Evolutionary conservation across 2,888 invertebrate species (phyloP), one percentile per base, ranked within the genome.

Genomic region (Metopia argyrocephala): DNA sequence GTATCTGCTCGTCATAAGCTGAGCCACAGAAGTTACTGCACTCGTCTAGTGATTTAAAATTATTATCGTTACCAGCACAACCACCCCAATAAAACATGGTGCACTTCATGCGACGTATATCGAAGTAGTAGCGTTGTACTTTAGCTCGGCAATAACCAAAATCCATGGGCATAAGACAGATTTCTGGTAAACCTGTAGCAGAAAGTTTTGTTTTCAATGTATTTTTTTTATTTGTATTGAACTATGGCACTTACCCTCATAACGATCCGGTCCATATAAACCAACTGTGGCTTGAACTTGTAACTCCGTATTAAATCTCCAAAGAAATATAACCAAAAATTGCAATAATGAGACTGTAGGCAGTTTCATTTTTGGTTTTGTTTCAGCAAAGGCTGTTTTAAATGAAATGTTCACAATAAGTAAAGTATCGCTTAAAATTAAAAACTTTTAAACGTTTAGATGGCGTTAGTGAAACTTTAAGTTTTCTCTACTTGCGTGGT

Each of bases 121-220:
- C 94, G 89, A 94, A 96, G 87, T 94, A 94, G 93, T 94, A 96
- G n/a, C 95, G 92, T 71, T 93, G 92, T 87, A 94, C 94, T 84
- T 92, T 93, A 12, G 94, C 95, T 45, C 93, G 91, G 87, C 96
- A 96, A 1, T 94, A 94, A n/a, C 96, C 96, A 61, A 91, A 90
- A 79, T 94, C 93, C 82, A 92, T 92, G 48, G 94, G 92, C 86
- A 93, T 92, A 91, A 93, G 92, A 85, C 95, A 95, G 18, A 94
- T 92, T 84, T 93, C 94, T 5, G 85, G 84, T 25, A 86, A 78
- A 68, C 86, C 87, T 87, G 7, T 9, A 20, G 23, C 7, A 54
- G 9, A 31, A 31, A 31, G 5, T 31, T 6, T 6, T 6, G 9
- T 18, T n/a, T n/a, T n/a, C n/a, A n/a, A n/a, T n/a, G n/a, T n/a